Conservation (phyloP, 2,888 invertebrate species). For the Cyclophora albipunctata region DNA sequence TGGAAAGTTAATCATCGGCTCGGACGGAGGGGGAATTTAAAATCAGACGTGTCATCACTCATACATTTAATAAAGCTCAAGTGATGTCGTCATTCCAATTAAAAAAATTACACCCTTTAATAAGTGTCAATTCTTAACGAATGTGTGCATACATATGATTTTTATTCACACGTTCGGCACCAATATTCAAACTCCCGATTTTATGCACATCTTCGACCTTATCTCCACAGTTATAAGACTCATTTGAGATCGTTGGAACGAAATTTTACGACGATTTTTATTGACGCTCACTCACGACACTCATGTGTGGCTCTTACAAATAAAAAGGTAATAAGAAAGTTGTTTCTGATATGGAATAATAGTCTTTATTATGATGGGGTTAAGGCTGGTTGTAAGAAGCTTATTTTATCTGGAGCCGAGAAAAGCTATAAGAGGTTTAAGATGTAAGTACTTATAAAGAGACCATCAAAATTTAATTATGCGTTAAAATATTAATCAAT, state of each 20-base stretch:
- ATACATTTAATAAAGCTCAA: slow-evolving; percentile 55
- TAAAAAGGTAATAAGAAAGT: slow-evolving; percentile 45
- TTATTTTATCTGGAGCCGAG: slow-evolving; percentile 18
- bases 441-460: slow-evolving; percentile 61
- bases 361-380: slow-evolving; percentile 27
- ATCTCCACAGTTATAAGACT: slow-evolving; percentile 28
- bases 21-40: slow-evolving; percentile 40
- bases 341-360: slow-evolving; percentile 25
- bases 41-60: slow-evolving; percentile 57
- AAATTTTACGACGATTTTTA: slow-evolving; percentile 70
- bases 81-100: slow-evolving; percentile 73
- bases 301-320: slow-evolving; percentile 52
- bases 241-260: slow-evolving; percentile 30
- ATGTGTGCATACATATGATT: slow-evolving; percentile 74
- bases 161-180: slow-evolving; percentile 70
- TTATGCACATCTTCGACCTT: slow-evolving; percentile 28
- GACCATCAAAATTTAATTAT: slow-evolving; percentile 74
- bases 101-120: slow-evolving; percentile 73
- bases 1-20: slow-evolving; percentile 3
- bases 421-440: slow-evolving; percentile 48
- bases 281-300: slow-evolving; percentile 71
- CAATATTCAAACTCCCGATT: slow-evolving; percentile 33
- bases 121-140: slow-evolving; percentile 76
- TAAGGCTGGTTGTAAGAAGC: slow-evolving; percentile 20
- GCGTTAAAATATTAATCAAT: slow-evolving; percentile 75